Percentiles rank a stretch among this genome's conserved stretches.
phyloP scores from a whole-genome alignment of 2,888 invertebrate species.

The Folsomia candida region DNA sequence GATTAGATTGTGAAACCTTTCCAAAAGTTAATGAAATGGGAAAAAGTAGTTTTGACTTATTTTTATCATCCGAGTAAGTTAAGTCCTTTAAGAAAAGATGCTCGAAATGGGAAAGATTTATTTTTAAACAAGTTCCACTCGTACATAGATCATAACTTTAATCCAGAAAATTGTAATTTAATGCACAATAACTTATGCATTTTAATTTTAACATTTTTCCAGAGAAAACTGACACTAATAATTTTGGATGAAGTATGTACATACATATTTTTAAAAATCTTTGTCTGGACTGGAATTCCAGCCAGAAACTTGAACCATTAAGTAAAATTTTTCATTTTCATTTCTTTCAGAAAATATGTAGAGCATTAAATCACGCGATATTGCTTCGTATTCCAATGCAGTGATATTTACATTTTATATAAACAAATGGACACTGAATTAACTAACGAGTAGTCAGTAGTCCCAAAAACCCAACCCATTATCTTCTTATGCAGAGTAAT shows the following conservation, averaged over 20 bases:
- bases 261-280: background rate
- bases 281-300: background rate
- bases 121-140: conserved; percentile 22
- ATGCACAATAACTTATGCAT: conserved; percentile 20
- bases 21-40: conserved; percentile 1
- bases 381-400: background rate
- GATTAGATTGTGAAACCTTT: background rate
- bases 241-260: background rate
- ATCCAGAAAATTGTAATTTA: conserved; percentile 32
- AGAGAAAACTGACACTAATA: conserved; percentile 2
- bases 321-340: conserved; percentile 1
- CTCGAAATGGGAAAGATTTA: conserved; percentile 35
- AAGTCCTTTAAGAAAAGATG: conserved; percentile 26
- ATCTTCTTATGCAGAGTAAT: too few relatives aligned
- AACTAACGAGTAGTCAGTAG: background rate
- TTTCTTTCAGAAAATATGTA: too few relatives aligned
- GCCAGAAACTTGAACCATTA: background rate
- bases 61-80: background rate
- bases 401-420: too few relatives aligned
- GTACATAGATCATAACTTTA: conserved; percentile 32
- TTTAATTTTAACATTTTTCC: too few relatives aligned
- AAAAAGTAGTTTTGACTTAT: background rate
- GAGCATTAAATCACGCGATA: background rate
- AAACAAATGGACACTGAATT: background rate
- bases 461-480: background rate